A percentile compares a stretch with the other conserved stretches of the same genome.
phyloP scores from a whole-genome alignment of 2,113 vertebrate species.

The human region DNA sequence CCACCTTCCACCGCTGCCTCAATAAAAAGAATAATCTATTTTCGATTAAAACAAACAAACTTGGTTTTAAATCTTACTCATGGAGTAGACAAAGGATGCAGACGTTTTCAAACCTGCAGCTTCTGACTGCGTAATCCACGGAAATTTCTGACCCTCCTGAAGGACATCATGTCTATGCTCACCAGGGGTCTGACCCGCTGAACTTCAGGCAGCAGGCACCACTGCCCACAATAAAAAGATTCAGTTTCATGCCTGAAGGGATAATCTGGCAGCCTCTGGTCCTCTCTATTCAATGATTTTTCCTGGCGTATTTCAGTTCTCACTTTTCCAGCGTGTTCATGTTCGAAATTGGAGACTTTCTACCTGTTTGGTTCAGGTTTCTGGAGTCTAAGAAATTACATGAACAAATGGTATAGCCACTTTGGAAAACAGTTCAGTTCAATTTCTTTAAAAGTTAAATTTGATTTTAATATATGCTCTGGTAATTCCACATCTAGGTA shows the following conservation, averaged over 20 bases:
- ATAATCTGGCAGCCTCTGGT: neutral
- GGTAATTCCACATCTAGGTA: neutral
- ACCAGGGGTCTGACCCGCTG: neutral
- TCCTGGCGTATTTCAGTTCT: neutral
- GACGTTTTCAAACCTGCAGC: neutral
- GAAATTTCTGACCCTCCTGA: neutral
- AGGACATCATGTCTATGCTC: neutral
- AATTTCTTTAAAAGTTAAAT: neutral
- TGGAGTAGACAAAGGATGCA: neutral
- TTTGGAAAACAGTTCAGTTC: neutral
- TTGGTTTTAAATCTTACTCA: no score
- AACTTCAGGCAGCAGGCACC: neutral
- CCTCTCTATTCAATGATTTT: no score
- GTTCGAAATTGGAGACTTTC: neutral
- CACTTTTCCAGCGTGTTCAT: neutral
- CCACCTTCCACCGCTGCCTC: neutral
- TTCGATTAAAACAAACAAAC: neutral
- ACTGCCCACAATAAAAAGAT: no score
- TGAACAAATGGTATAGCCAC: neutral
- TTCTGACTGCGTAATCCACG: neutral
- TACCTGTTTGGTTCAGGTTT: neutral
- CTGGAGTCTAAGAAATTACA: neutral
- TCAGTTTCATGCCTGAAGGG: no score
- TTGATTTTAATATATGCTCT: neutral
- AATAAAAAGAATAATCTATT: neutral